These are phyloP conservation scores for Nematolebias whitei DNA, from an alignment of 2,113 vertebrate genomes.

Conservation along the genomic window DNA sequence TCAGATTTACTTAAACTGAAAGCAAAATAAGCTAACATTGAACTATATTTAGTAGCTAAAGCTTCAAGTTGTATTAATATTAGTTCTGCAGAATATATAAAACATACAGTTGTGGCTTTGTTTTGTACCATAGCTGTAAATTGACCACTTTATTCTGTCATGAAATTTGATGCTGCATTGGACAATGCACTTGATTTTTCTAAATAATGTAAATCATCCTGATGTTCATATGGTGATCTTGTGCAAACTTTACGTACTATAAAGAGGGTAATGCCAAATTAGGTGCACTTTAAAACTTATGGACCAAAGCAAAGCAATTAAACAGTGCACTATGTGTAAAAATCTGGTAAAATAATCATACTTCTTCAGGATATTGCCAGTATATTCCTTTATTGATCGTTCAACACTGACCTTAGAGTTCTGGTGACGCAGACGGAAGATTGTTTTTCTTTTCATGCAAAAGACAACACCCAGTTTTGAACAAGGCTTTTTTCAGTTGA, in stretches of 20 bases:
- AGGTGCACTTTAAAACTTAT: slow-evolving; percentile 55
- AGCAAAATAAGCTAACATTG: background rate
- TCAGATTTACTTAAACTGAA: too few relatives aligned
- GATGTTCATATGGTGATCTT: slow-evolving; percentile 60
- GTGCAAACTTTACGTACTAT: slow-evolving; percentile 56
- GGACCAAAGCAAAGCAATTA: slow-evolving; percentile 58
- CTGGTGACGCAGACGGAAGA: slow-evolving; percentile 31
- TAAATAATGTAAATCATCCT: slow-evolving; percentile 49
- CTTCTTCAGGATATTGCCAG: slow-evolving; percentile 35
- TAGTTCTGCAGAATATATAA: too few relatives aligned
- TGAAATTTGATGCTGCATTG: slow-evolving; percentile 39
- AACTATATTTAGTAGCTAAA: too few relatives aligned
- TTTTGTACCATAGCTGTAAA: background rate
- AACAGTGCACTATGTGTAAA: slow-evolving; percentile 46
- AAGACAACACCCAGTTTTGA: slow-evolving; percentile 67
- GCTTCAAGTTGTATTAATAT: too few relatives aligned
- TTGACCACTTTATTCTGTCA: slow-evolving; percentile 32
- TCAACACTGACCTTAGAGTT: slow-evolving; percentile 39
- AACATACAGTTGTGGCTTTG: background rate
- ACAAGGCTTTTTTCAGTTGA: slow-evolving; percentile 68
- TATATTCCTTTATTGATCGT: slow-evolving; percentile 48
- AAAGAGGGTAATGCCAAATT: slow-evolving; percentile 59
- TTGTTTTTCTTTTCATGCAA: slow-evolving; percentile 41
- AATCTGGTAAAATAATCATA: slow-evolving; percentile 36
- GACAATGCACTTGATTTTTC: slow-evolving; percentile 45